Evolutionary conservation across 2,888 invertebrate genomes (phyloP).

Genomic region (Lutraria lutraria): DNA sequence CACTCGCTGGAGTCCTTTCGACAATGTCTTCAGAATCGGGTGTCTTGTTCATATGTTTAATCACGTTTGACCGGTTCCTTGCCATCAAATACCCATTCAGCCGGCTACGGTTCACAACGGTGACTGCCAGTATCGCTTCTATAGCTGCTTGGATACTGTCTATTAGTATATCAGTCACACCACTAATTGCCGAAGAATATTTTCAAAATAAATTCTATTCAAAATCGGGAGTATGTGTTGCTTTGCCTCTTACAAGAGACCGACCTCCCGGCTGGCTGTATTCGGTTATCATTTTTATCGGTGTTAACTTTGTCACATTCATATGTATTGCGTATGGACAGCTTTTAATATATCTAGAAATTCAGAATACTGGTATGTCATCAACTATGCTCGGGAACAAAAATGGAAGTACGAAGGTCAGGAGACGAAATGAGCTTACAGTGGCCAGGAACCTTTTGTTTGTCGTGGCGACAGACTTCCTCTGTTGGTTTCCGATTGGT

Average conservation of each 20-base stretch:
- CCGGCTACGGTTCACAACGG: conserved; percentile 67
- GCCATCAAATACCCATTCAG: conserved; percentile 89
- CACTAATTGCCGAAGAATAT: conserved; percentile 79
- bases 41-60: conserved; percentile 89
- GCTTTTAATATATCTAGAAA: conserved; percentile 81
- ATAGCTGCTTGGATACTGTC: conserved; percentile 77
- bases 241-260: conserved; percentile 83
- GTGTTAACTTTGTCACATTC: conserved; percentile 82
- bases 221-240: conserved; percentile 82
- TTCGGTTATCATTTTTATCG: conserved; percentile 82
- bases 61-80: conserved; percentile 90
- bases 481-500: conserved; percentile 37
- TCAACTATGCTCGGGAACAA: neutral
- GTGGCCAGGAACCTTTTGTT: conserved; percentile 45
- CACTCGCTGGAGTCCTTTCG: conserved; percentile 68
- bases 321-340: conserved; percentile 82
- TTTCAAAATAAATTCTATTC: conserved; percentile 83
- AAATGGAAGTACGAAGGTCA: neutral
- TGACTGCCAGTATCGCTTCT: conserved; percentile 71
- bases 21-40: conserved; percentile 89
- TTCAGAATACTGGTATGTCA: conserved; percentile 42
- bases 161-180: conserved; percentile 77
- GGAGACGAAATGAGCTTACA: conserved; percentile 35
- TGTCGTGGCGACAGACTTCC: conserved; percentile 41
- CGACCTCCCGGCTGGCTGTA: conserved; percentile 85